phyloP scores from a whole-genome alignment of 2,797 vertebrate genomes.

The Yasuhikotakia modesta region DNA sequence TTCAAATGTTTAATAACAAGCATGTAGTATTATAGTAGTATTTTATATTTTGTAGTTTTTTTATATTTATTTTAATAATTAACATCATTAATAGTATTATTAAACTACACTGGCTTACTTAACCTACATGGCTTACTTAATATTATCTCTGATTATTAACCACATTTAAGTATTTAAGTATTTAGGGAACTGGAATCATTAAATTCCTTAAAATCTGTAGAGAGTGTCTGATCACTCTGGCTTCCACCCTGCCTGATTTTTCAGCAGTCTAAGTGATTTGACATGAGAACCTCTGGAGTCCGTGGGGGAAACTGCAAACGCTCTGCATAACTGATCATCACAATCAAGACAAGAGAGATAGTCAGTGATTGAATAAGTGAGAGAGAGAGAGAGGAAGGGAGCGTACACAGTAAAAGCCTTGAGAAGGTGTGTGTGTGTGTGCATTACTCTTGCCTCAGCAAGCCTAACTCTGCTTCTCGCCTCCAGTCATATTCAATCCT shows the following conservation, averaged over 20 bases:
- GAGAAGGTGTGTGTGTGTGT: neutral
- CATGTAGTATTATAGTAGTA: no score
- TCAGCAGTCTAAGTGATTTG: constrained; percentile 2
- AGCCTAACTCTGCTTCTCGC: constrained; percentile 68
- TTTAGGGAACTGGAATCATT: neutral
- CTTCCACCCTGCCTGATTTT: constrained; percentile 15
- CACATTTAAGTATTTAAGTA: neutral
- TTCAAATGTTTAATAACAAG: no score
- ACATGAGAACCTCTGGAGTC: neutral
- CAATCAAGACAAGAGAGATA: neutral
- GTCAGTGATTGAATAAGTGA: neutral
- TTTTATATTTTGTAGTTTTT: no score
- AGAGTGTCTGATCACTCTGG: neutral
- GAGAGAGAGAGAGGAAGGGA: constrained; percentile 15
- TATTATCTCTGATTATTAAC: neutral
- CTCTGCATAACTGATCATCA: constrained; percentile 34
- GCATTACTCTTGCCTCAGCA: constrained; percentile 44
- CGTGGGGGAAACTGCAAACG: neutral
- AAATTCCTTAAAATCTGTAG: neutral
- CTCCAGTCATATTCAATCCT: constrained; percentile 78
- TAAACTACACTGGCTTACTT: no score
- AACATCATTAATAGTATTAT: no score
- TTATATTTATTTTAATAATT: no score
- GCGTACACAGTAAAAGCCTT: neutral
- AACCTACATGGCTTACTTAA: neutral